A percentile compares a stretch with the other conserved stretches of the same genome.
Conservation (phyloP, 1,140 invertebrate species). For the Oedothorax gibbosus region DNA sequence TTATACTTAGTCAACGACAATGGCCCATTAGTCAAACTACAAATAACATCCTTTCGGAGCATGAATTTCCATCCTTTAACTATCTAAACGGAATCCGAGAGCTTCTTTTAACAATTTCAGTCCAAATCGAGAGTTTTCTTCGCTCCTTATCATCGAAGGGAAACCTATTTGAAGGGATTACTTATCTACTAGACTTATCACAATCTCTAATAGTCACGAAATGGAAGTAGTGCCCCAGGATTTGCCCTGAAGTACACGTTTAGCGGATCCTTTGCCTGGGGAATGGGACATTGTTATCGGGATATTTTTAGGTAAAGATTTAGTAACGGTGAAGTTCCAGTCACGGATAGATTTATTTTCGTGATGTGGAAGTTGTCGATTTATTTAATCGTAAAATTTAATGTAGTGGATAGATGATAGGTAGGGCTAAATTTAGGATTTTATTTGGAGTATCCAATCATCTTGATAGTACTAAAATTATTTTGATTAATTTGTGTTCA, state of each 20-base stretch:
- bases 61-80: not conserved
- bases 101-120: not conserved
- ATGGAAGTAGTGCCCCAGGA: constrained; percentile 16
- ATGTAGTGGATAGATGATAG: too few species aligned
- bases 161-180: constrained; percentile 38
- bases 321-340: too few species aligned
- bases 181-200: constrained; percentile 33
- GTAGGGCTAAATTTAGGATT: too few species aligned
- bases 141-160: constrained; percentile 13
- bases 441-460: too few species aligned
- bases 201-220: constrained; percentile 44
- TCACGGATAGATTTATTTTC: too few species aligned
- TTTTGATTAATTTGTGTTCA: too few species aligned
- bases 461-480: too few species aligned
- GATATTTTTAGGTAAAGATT: too few species aligned
- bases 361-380: too few species aligned
- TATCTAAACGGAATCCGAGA: constrained; percentile 1
- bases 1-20: not conserved
- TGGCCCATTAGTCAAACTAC: not conserved
- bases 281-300: not conserved
- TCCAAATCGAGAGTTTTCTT: constrained; percentile 10
- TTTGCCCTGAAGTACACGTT: constrained; percentile 19
- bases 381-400: too few species aligned
- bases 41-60: not conserved
- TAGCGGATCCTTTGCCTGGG: constrained; percentile 17